These are phyloP conservation scores for Daboia siamensis DNA, from an alignment of 2,113 vertebrate species.

Conservation along the genomic window DNA sequence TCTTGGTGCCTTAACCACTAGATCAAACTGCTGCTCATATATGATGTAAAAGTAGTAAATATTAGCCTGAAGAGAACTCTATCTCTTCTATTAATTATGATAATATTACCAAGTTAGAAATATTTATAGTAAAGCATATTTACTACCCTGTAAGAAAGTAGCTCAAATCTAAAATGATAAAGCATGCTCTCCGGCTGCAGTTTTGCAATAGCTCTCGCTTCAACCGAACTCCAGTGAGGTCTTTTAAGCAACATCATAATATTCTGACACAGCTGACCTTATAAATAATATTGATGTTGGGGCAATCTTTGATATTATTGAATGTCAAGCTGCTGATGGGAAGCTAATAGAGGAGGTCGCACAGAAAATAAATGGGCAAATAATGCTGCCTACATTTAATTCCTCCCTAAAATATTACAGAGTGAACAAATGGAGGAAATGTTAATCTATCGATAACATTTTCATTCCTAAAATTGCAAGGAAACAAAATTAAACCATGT, in stretches of 20 bases:
- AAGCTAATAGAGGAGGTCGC: conserved; percentile 38
- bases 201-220: conserved; percentile 44
- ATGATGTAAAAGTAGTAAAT: background rate
- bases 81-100: conserved; percentile 14
- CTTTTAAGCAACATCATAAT: conserved; percentile 60
- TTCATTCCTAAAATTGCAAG: conserved; percentile 14
- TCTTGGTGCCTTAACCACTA: too few relatives aligned
- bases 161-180: conserved; percentile 24
- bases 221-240: conserved; percentile 30
- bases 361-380: conserved; percentile 51
- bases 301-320: conserved; percentile 61
- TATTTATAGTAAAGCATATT: conserved; percentile 30
- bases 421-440: background rate
- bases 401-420: background rate
- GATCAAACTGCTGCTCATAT: background rate
- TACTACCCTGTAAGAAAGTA: conserved; percentile 7
- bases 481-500: background rate
- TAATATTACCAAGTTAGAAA: conserved; percentile 18
- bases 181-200: conserved; percentile 26
- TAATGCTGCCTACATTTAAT: conserved; percentile 17
- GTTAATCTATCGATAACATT: conserved; percentile 28
- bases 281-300: conserved; percentile 63
- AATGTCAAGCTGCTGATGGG: conserved; percentile 57
- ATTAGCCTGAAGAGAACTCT: background rate
- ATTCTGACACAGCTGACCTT: conserved; percentile 60